Evolutionary conservation across 2,888 invertebrate genomes (phyloP).

Genomic region (Oscheius sp.): DNA sequence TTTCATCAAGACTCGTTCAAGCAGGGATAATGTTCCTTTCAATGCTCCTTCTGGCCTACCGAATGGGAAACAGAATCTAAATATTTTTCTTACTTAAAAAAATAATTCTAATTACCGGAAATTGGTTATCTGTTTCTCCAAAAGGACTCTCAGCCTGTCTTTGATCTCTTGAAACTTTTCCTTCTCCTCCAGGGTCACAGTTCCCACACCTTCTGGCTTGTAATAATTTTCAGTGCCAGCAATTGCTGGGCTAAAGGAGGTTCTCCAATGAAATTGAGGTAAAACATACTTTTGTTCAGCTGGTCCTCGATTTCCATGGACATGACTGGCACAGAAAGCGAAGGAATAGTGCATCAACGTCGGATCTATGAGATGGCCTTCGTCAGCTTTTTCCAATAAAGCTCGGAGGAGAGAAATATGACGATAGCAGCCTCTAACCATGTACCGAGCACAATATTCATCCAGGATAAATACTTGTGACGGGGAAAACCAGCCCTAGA

Average conservation of each 20-base stretch:
- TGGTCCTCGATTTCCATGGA: constrained; percentile 87
- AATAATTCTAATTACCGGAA: constrained; percentile 81
- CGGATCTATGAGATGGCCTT: constrained; percentile 94
- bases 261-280: too few species aligned
- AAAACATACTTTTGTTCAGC: constrained; percentile 41
- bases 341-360: constrained; percentile 98
- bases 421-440: constrained; percentile 90
- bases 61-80: constrained; percentile 91
- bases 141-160: constrained; percentile 88
- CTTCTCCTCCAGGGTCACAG: constrained; percentile 96
- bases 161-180: constrained; percentile 92
- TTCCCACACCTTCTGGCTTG: constrained; percentile 89
- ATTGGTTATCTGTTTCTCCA: constrained; percentile 98
- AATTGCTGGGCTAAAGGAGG: constrained; percentile 10
- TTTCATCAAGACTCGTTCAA: constrained; percentile 97
- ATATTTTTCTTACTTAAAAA: not conserved
- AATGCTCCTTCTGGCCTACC: constrained; percentile 97
- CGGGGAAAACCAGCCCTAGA: constrained; percentile 98
- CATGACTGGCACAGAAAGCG: constrained; percentile 98
- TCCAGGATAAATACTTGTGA: constrained; percentile 98
- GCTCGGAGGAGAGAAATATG: constrained; percentile 96
- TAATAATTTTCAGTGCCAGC: constrained; percentile 6
- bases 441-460: constrained; percentile 96
- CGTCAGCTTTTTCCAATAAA: constrained; percentile 83
- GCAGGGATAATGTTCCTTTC: constrained; percentile 92